Base-by-base conservation (phyloP, 2,888 invertebrate species). In the Stenotaenia linearis region DNA sequence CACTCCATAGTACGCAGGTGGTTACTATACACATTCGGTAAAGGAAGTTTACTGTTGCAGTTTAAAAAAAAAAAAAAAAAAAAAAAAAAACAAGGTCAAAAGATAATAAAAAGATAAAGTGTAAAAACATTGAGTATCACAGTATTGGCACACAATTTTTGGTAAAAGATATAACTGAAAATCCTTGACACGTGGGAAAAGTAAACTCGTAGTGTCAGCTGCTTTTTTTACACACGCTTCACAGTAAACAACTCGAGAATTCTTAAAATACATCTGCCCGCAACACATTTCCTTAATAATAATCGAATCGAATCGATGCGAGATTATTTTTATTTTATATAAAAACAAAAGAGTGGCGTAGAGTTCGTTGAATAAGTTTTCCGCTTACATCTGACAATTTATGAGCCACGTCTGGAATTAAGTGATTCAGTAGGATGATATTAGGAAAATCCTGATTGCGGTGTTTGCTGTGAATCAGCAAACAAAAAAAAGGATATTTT, bases 101-200 rank as follows among this genome's bases (percentile, higher is more conserved):
- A 25, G 61, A 75, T 45, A 45, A 50, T 15, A 23, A 77, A 80
- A 75, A 25, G 56, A 21, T 74, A 45, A 45, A n/a, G 2, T 2
- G 45, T 45, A n/a, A n/a, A 45, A 45, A 45, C 15, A 45, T 18
- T n/a, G 1, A n/a, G n/a, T 15, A 12, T 40, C 15, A 45, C 45
- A 45, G 3, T 15, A 45, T 45, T 45, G 45, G 45, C n/a, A 32
- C 32, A 32, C 5, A 32, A 9, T 32, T 32, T 32, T 32, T 9
- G 5, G 32, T 32, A 50, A 28, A n/a, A 80, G 18, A 56, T 50
- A 45, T 28, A 35, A 40, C 23, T 40, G 18, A 56, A 75, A 81
- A 61, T 45, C 30, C 40, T 79, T 75, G 18, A 75, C 25, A 61
- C 30, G 61, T 76, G 45, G 37, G 21, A 7, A 30, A 79, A 61